phyloP scores from a whole-genome alignment of 2,113 vertebrate species.

The Burhinus bistriatus region DNA sequence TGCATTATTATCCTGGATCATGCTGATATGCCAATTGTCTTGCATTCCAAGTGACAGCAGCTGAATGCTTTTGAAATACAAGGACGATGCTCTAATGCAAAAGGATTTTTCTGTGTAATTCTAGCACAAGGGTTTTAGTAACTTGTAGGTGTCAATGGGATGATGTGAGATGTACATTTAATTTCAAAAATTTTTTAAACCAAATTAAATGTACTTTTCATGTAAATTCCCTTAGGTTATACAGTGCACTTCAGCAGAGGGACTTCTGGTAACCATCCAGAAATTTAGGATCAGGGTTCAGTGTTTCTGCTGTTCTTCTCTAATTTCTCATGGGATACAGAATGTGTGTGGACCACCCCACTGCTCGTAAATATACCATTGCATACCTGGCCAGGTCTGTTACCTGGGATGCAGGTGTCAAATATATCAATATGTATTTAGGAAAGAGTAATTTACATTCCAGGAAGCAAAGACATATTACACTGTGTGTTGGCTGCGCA shows the following conservation, averaged over 20 bases:
- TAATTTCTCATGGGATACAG: not conserved
- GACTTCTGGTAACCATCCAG: not conserved
- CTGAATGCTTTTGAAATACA: not conserved
- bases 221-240: not conserved
- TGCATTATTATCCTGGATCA: not conserved
- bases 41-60: not conserved
- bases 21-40: constrained; percentile 16
- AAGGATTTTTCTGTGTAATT: not conserved
- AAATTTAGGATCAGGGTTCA: not conserved
- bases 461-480: not conserved
- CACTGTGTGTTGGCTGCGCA: not conserved
- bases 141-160: not conserved
- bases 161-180: not conserved
- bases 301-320: not conserved
- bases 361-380: not conserved
- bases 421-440: not conserved
- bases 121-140: not conserved
- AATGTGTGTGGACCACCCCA: not conserved
- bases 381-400: not conserved
- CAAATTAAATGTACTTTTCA: not conserved
- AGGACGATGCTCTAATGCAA: not conserved
- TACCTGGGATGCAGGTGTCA: not conserved
- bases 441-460: not conserved
- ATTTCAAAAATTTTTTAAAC: not conserved
- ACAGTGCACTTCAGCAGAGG: not conserved